A percentile compares a stretch with the other conserved stretches of the same genome.
Evolutionary conservation across 2,113 vertebrate species (phyloP).

Genomic region (Maccullochella peelii): DNA sequence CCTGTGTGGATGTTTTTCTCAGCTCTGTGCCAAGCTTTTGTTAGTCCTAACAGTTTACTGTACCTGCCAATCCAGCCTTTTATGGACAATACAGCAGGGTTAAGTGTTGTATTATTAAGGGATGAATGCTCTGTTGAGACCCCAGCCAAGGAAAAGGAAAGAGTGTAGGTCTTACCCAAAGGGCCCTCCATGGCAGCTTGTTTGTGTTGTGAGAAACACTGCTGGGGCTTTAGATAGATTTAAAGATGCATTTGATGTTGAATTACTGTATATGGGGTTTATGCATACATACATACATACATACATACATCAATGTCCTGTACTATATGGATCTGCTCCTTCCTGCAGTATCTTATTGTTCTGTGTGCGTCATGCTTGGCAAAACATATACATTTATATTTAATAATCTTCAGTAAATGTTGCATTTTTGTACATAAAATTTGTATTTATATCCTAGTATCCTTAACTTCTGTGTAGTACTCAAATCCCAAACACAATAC

Average conservation of each 20-base stretch:
- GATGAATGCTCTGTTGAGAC: slow-evolving; percentile 71
- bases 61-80: slow-evolving; percentile 77
- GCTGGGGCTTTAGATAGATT: slow-evolving; percentile 43
- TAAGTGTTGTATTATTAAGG: slow-evolving; percentile 83
- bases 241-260: slow-evolving; percentile 66
- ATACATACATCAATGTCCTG: slow-evolving; percentile 22
- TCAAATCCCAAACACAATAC: slow-evolving; percentile 30
- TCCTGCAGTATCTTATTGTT: slow-evolving; percentile 3
- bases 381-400: slow-evolving; percentile 26
- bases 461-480: background rate
- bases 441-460: background rate
- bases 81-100: slow-evolving; percentile 72
- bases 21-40: slow-evolving; percentile 66
- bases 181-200: slow-evolving; percentile 66
- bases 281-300: slow-evolving; percentile 39
- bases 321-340: background rate
- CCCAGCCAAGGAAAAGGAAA: slow-evolving; percentile 52
- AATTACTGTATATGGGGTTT: slow-evolving; percentile 44
- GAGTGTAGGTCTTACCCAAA: slow-evolving; percentile 72
- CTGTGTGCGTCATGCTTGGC: background rate
- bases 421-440: slow-evolving; percentile 1
- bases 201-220: slow-evolving; percentile 66
- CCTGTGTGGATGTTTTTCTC: slow-evolving; percentile 75
- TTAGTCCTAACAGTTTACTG: slow-evolving; percentile 71
- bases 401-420: slow-evolving; percentile 21